phyloP scores from a whole-genome alignment of 2,113 vertebrate genomes.

The Megaleporinus macrocephalus region DNA sequence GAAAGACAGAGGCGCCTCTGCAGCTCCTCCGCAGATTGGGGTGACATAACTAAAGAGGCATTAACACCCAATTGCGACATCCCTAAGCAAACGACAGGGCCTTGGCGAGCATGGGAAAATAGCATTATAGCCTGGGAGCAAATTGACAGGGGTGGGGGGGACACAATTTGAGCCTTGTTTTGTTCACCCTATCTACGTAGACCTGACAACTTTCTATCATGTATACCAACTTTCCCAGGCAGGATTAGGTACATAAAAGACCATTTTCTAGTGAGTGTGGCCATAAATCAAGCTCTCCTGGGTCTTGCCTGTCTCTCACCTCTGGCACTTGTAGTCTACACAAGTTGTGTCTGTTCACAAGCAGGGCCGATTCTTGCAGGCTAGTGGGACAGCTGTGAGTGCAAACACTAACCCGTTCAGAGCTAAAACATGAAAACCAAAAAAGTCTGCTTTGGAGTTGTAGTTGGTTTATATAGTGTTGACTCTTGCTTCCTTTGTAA shows the following conservation, averaged over 20 bases:
- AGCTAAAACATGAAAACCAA: conserved; percentile 10
- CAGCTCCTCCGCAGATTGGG: conserved; percentile 53
- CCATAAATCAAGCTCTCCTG: conserved; percentile 66
- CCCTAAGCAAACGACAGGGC: conserved; percentile 65
- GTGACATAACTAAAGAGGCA: conserved; percentile 75
- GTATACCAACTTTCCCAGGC: conserved; percentile 73
- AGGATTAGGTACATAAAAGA: conserved; percentile 59
- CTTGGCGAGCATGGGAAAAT: conserved; percentile 72
- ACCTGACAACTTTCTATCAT: conserved; percentile 71
- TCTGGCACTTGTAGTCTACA: conserved; percentile 48
- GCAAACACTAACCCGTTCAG: conserved; percentile 39
- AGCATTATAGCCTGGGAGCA: conserved; percentile 63
- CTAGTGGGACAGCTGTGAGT: conserved; percentile 54
- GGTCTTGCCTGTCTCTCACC: conserved; percentile 50
- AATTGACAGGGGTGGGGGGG: conserved; percentile 59
- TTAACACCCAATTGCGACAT: conserved; percentile 69
- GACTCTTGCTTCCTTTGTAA: background rate
- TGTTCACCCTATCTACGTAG: conserved; percentile 55
- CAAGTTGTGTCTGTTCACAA: conserved; percentile 54
- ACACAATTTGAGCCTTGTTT: conserved; percentile 70
- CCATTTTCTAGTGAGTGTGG: conserved; percentile 41
- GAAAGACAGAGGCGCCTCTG: conserved; percentile 34
- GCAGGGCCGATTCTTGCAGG: conserved; percentile 37
- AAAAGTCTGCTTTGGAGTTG: background rate
- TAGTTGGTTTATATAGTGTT: background rate